phyloP scores from a whole-genome alignment of 2,888 invertebrate species.

The Andrena haemorrhoa region DNA sequence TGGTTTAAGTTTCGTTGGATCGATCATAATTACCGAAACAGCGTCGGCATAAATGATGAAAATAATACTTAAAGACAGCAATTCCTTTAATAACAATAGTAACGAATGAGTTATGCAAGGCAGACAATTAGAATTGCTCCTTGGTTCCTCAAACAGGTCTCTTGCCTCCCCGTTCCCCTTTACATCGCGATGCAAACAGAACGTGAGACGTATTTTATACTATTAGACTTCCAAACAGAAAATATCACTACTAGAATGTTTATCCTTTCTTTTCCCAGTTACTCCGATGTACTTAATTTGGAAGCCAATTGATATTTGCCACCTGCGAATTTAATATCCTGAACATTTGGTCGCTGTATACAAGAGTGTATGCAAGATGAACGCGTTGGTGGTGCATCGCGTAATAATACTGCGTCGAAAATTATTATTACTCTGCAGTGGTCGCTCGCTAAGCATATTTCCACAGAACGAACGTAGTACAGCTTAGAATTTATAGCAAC shows the following conservation, averaged over 20 bases:
- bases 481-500: slow-evolving; percentile 21
- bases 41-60: slow-evolving; percentile 18
- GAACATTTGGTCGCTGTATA: slow-evolving; percentile 57
- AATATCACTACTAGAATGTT: background rate
- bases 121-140: slow-evolving; percentile 11
- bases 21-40: slow-evolving; percentile 22
- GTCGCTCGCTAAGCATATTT: slow-evolving; percentile 10
- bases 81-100: slow-evolving; percentile 36
- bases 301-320: slow-evolving; percentile 43
- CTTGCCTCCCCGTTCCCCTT: background rate
- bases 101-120: slow-evolving; percentile 32
- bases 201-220: background rate
- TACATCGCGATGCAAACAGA: background rate
- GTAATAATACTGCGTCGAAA: slow-evolving; percentile 47
- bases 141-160: slow-evolving; percentile 15
- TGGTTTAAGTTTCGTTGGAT: slow-evolving; percentile 1
- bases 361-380: slow-evolving; percentile 24
- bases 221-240: slow-evolving; percentile 5
- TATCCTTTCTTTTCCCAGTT: background rate
- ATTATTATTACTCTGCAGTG: slow-evolving; percentile 25
- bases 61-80: slow-evolving; percentile 28
- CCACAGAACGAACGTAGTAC: background rate
- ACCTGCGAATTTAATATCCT: slow-evolving; percentile 46
- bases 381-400: slow-evolving; percentile 33
- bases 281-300: slow-evolving; percentile 7